Evolutionary conservation across 2,888 invertebrate genomes (phyloP), one percentile per base, ranked within the genome.

Genomic region (Thalpophila matura): DNA sequence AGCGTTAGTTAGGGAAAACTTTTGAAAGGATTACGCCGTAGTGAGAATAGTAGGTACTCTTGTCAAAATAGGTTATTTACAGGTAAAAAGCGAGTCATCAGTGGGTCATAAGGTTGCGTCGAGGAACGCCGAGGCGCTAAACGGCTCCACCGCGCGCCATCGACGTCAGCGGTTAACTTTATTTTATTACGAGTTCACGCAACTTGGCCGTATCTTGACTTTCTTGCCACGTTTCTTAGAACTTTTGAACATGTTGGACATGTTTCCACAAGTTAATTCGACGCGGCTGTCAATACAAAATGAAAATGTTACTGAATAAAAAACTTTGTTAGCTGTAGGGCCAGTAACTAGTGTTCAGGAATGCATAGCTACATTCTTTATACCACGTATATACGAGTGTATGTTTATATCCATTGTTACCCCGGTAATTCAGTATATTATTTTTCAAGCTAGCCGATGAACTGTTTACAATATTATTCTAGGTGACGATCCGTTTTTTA

Each of bases 111-210:
- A 69, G 62, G 31, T 49, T 42, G 45, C 12, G 27, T 42, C 33
- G 45, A 47, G 20, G 61, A 31, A 35, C 35, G 46, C 9, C 35
- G 42, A 45, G 42, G 56, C 40, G 58, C 57, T 56, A 66, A 75
- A 75, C 71, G 74, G 73, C 74, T 69, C 68, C 71, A 69, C 56
- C 74, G 69, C 78, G 81, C 73, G 66, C 74, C 77, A 35, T 68
- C 68, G 62, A 69, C 70, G 82, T 86, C 84, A 83, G 82, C 80
- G 75, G 74, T 68, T 78, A 87, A 89, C 85, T 88, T 88, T 86
- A 88, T 88, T 89, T 87, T 88, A 88, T 89, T 89, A 87, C 82
- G 73, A 89, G 85, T 89, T 87, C 79, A 84, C 84, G 79, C 84
- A 87, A 89, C 81, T 88, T 83, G 77, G 62, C 59, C 76, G 82